Conservation (phyloP, 1,140 invertebrate species). For the Cephus cinctus region DNA sequence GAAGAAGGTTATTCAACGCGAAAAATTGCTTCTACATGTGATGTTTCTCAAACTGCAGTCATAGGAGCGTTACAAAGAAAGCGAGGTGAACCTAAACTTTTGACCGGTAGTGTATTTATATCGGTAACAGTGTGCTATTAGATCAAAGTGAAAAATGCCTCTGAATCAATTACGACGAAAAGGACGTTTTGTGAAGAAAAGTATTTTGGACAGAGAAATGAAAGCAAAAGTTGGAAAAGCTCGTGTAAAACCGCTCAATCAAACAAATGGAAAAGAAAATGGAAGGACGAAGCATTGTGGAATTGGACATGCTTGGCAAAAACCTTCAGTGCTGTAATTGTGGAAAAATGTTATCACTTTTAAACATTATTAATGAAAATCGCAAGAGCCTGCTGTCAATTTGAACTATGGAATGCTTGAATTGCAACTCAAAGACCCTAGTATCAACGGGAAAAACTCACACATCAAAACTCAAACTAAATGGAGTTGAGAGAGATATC, state of each 20-base stretch:
- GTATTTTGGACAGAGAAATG: conserved; percentile 4
- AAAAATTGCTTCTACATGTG: too few species aligned
- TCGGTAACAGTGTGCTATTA: too few species aligned
- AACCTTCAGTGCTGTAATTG: conserved; percentile 9
- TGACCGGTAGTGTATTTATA: too few species aligned
- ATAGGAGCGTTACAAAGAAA: too few species aligned
- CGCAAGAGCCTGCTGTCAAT: conserved; percentile 2
- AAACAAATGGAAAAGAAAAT: not conserved
- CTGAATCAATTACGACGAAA: conserved; percentile 8
- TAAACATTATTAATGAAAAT: conserved; percentile 4
- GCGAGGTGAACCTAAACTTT: too few species aligned
- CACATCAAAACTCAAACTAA: conserved; percentile 1
- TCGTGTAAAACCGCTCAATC: conserved; percentile 1
- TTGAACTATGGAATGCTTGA: not conserved
- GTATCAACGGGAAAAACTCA: conserved; percentile 10
- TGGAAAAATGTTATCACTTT: conserved; percentile 2
- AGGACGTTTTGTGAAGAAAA: conserved; percentile 9
- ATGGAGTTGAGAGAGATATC: too few species aligned
- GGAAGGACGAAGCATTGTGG: conserved; percentile 4
- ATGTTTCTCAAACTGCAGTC: too few species aligned
- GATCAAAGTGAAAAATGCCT: too few species aligned
- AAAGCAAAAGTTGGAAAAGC: conserved; percentile 2
- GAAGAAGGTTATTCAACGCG: too few species aligned
- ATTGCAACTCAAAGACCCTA: conserved; percentile 4
- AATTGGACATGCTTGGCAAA: conserved; percentile 12